Conservation (phyloP, 1,140 invertebrate species). For the Drosophila orena region DNA sequence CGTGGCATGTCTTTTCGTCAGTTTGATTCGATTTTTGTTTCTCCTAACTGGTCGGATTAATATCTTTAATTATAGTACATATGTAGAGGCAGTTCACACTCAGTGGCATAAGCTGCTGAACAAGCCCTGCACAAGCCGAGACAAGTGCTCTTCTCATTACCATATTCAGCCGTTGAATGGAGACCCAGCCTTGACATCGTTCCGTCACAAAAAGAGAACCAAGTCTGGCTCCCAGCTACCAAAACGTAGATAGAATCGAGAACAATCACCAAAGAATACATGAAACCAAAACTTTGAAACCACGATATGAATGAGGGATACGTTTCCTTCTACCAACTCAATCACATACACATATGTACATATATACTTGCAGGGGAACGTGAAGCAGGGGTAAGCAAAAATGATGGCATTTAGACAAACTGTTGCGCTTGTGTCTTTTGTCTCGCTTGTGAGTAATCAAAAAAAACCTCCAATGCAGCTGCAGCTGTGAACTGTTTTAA, state of each 20-base stretch:
- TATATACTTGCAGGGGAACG: too few species aligned
- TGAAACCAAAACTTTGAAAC: constrained; percentile 34
- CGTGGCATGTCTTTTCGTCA: background rate
- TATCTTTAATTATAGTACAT: constrained; percentile 29
- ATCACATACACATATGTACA: too few species aligned
- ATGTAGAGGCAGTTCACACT: constrained; percentile 23
- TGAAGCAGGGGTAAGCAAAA: too few species aligned
- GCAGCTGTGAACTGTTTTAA: constrained; percentile 21
- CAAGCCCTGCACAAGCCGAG: constrained; percentile 11
- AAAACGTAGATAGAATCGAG: constrained; percentile 6
- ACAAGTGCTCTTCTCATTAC: constrained; percentile 31
- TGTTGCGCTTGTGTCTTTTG: constrained; percentile 65
- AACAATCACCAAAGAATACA: constrained; percentile 36
- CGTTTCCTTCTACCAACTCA: background rate
- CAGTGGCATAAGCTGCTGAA: constrained; percentile 2
- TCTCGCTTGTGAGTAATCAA: constrained; percentile 5
- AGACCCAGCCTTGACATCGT: constrained; percentile 38
- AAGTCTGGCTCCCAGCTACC: constrained; percentile 6
- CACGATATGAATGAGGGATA: constrained; percentile 18
- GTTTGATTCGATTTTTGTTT: constrained; percentile 12
- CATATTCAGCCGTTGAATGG: constrained; percentile 45
- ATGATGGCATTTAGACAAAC: constrained; percentile 35
- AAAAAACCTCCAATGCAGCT: constrained; percentile 1
- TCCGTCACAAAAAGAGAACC: constrained; percentile 35
- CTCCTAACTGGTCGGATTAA: constrained; percentile 11